Percentiles rank a stretch among this genome's conserved stretches.
phyloP scores from a whole-genome alignment of 92 coral and sea anemone genomes.

The Galaxea fascicularis region DNA sequence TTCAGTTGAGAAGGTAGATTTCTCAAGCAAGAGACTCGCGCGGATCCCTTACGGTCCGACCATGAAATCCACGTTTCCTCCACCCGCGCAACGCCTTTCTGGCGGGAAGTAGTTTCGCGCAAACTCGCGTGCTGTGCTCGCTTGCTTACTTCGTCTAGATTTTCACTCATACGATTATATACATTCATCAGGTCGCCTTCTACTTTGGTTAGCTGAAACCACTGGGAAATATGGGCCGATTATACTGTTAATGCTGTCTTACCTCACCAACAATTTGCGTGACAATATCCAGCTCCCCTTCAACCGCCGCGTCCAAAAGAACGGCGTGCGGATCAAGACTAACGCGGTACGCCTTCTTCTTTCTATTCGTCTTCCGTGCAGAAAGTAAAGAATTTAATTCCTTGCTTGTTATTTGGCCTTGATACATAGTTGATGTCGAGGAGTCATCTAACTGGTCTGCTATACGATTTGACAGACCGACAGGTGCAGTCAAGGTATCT shows the following conservation, averaged over 20 bases:
- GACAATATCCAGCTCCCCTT: conserved; percentile 96
- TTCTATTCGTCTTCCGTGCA: conserved; percentile 9
- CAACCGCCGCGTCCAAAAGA: conserved; percentile 93
- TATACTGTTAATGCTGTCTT: conserved; percentile 1
- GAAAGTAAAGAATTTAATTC: background rate
- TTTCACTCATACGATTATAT: no score
- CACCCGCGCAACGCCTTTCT: no score
- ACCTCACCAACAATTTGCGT: conserved; percentile 82
- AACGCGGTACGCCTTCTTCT: conserved; percentile 68
- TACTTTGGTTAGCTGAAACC: no score
- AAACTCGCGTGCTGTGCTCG: no score
- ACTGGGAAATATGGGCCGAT: no score
- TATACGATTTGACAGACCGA: background rate
- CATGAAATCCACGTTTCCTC: no score
- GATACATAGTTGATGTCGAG: background rate
- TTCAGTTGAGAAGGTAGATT: no score
- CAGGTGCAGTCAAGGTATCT: background rate
- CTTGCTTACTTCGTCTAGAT: no score
- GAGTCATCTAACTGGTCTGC: background rate
- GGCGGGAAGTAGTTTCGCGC: no score
- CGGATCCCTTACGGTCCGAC: no score
- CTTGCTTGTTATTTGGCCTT: background rate
- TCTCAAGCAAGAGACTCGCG: no score
- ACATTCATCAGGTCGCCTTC: no score
- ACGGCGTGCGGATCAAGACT: conserved; percentile 98